Evolutionary conservation across 2,113 vertebrate genomes (phyloP).

Genomic region (Falco punctatus): DNA sequence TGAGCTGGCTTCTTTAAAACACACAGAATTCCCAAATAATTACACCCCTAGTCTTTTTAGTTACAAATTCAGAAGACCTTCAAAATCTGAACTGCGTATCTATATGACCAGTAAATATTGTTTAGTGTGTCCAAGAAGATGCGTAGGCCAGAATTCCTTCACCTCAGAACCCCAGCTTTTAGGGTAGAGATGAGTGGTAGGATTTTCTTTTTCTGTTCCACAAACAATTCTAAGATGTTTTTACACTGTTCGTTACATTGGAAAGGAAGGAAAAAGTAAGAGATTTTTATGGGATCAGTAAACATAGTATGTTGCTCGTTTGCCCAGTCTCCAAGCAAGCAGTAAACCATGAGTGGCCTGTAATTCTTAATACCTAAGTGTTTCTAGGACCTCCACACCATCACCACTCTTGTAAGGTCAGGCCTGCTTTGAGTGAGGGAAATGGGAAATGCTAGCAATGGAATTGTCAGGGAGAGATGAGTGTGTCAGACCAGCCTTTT

Average conservation of each 20-base stretch:
- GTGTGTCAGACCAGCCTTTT: neutral
- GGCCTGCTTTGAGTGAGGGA: neutral
- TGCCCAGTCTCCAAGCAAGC: neutral
- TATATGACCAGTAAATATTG: neutral
- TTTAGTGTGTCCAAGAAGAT: neutral
- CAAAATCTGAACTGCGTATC: neutral
- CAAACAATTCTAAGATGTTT: neutral
- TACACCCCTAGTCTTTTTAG: neutral
- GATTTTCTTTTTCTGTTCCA: neutral
- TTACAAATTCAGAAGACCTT: neutral
- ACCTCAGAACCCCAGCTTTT: neutral
- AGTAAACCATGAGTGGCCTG: neutral
- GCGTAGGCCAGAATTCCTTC: neutral
- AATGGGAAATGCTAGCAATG: neutral
- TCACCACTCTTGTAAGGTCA: neutral
- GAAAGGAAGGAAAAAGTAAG: neutral
- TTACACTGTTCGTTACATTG: neutral
- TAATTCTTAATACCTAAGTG: neutral
- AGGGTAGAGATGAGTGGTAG: neutral
- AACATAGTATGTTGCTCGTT: neutral
- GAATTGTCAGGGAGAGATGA: neutral
- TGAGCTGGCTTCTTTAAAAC: neutral
- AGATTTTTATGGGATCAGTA: neutral
- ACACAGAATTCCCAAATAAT: neutral
- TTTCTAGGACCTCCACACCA: neutral